Conservation (phyloP, 2,888 invertebrate species). For the Cinara cedri region DNA sequence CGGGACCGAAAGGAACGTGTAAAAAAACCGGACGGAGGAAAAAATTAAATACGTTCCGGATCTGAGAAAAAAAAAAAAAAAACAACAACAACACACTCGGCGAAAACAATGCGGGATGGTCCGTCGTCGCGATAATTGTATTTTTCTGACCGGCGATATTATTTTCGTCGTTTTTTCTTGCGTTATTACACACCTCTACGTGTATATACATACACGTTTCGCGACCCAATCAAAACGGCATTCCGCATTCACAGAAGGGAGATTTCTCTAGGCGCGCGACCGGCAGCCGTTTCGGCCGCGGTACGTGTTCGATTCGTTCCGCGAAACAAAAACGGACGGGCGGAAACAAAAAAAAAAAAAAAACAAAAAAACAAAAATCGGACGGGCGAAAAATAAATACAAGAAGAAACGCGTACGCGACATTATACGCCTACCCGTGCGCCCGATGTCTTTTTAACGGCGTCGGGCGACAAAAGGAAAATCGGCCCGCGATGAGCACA, state of each 20-base stretch:
- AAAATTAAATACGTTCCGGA: too few species aligned
- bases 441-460: too few species aligned
- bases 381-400: conserved; percentile 46
- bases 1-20: too few species aligned
- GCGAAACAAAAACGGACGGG: conserved; percentile 28
- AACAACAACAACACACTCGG: background rate
- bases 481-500: conserved; percentile 30
- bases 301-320: conserved; percentile 53
- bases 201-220: background rate
- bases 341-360: conserved; percentile 28
- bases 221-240: conserved; percentile 27
- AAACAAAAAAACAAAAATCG: conserved; percentile 1
- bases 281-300: background rate
- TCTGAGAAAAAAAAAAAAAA: background rate
- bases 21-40: too few species aligned
- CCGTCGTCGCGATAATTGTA: background rate
- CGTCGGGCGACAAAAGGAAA: conserved; percentile 28
- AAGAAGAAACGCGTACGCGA: conserved; percentile 8
- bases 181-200: too few species aligned
- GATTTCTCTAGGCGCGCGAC: conserved; percentile 12
- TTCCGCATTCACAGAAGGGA: conserved; percentile 27
- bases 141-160: conserved; percentile 36
- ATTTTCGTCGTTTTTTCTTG: background rate
- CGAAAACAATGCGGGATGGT: conserved; percentile 4
- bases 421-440: too few species aligned